These are phyloP conservation scores for Caenorhabditis japonica DNA, from an alignment of 2,888 invertebrate genomes.

Conservation along the genomic window DNA sequence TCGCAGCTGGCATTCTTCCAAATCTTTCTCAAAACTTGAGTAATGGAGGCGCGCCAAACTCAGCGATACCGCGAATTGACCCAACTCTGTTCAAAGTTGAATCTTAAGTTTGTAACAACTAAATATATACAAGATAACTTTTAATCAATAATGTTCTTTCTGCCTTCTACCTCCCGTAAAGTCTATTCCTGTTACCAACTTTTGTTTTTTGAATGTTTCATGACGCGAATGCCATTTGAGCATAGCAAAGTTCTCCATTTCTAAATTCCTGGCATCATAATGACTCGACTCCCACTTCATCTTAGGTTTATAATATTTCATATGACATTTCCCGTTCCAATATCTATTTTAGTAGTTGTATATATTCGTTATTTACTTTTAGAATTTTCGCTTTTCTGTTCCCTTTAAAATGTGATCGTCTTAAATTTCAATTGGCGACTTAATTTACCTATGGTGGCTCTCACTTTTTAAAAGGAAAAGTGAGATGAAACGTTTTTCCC, in stretches of 20 bases:
- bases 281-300: constrained; percentile 8
- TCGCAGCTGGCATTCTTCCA: constrained; percentile 69
- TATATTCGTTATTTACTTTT: constrained; percentile 12
- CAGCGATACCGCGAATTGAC: constrained; percentile 42
- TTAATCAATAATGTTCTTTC: neutral
- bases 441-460: too few relatives aligned
- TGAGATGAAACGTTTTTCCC: constrained; percentile 19
- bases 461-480: constrained; percentile 16
- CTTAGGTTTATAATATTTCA: constrained; percentile 9
- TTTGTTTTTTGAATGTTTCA: too few relatives aligned
- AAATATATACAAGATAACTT: too few relatives aligned
- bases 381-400: constrained; percentile 35
- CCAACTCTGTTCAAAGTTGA: constrained; percentile 53
- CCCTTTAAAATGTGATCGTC: too few relatives aligned
- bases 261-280: constrained; percentile 10
- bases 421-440: too few relatives aligned
- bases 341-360: neutral
- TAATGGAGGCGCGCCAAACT: constrained; percentile 32
- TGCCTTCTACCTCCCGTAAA: neutral
- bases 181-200: constrained; percentile 1
- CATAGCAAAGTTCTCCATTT: constrained; percentile 35
- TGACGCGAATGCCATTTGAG: constrained; percentile 38
- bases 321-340: too few relatives aligned
- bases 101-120: constrained; percentile 3
- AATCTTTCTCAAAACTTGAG: constrained; percentile 25